Evolutionary conservation across 2,888 invertebrate species (phyloP).

Genomic region (Scaptomyza polygonia): DNA sequence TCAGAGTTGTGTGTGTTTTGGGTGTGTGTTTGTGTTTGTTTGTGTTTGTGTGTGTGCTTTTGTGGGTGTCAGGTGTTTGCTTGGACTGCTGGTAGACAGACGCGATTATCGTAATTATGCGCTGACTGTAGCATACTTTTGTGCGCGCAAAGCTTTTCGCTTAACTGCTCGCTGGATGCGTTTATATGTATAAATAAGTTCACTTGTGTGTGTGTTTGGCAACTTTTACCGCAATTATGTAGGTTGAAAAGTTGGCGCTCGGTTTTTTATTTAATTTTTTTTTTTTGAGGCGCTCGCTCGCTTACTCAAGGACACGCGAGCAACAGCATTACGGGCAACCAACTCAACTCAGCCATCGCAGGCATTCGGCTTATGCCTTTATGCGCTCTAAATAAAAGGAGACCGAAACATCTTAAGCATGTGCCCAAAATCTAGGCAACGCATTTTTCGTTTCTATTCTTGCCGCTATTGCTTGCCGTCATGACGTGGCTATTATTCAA

Average conservation of each 20-base stretch:
- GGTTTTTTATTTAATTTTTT: constrained; percentile 72
- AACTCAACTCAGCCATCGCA: constrained; percentile 3
- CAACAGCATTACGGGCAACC: constrained; percentile 12
- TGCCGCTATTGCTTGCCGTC: constrained; percentile 18
- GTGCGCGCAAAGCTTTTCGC: constrained; percentile 54
- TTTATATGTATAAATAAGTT: constrained; percentile 10
- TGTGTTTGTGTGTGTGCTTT: constrained; percentile 17
- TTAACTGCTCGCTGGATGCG: constrained; percentile 53
- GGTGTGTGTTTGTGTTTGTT: constrained; percentile 16
- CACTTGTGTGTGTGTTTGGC: constrained; percentile 43
- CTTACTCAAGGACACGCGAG: constrained; percentile 60
- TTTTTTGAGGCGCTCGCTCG: constrained; percentile 34
- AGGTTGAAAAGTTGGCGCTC: constrained; percentile 71
- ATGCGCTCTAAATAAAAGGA: constrained; percentile 63
- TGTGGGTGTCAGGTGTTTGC: constrained; percentile 40
- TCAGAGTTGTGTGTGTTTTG: constrained; percentile 19
- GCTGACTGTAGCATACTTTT: constrained; percentile 72
- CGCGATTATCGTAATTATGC: constrained; percentile 81
- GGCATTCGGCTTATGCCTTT: constrained; percentile 70
- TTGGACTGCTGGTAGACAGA: constrained; percentile 63
- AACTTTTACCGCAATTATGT: constrained; percentile 77
- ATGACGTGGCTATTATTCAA: constrained; percentile 76
- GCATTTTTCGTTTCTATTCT: constrained; percentile 47
- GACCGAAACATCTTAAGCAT: constrained; percentile 61
- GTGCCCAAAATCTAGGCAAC: constrained; percentile 66